These are phyloP conservation scores for Pedicia rivosa DNA, from an alignment of 2,888 invertebrate genomes.

Conservation along the genomic window DNA sequence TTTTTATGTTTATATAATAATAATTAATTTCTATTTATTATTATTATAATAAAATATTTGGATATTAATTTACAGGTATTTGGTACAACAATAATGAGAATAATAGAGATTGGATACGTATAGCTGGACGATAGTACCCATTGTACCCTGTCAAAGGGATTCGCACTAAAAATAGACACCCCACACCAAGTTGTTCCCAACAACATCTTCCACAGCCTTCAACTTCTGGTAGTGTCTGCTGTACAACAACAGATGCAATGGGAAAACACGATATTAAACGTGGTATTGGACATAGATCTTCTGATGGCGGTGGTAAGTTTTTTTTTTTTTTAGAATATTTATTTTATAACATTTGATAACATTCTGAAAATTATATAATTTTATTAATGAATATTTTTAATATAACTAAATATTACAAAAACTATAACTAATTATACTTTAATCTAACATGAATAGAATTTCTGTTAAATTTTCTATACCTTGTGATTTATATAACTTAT, in stretches of 20 bases:
- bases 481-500: too few species aligned
- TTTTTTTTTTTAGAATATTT: too few species aligned
- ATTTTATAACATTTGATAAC: neutral
- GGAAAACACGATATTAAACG: constrained; percentile 31
- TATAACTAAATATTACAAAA: too few species aligned
- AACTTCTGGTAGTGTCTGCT: neutral
- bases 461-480: too few species aligned
- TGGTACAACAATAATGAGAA: constrained; percentile 31
- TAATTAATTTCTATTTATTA: too few species aligned
- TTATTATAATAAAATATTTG: too few species aligned
- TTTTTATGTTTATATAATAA: too few species aligned
- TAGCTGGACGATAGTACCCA: constrained; percentile 33
- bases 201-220: constrained; percentile 1
- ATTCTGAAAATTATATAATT: neutral
- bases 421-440: too few species aligned
- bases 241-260: constrained; percentile 16
- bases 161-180: constrained; percentile 14
- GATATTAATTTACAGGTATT: constrained; percentile 29
- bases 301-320: constrained; percentile 15
- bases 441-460: too few species aligned
- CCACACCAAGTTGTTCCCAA: neutral
- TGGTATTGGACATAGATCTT: constrained; percentile 17
- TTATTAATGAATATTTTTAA: neutral
- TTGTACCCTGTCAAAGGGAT: constrained; percentile 32
- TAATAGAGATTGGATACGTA: constrained; percentile 30